Base-by-base conservation (phyloP, 1,140 invertebrate genomes). In the Onthophagus taurus region DNA sequence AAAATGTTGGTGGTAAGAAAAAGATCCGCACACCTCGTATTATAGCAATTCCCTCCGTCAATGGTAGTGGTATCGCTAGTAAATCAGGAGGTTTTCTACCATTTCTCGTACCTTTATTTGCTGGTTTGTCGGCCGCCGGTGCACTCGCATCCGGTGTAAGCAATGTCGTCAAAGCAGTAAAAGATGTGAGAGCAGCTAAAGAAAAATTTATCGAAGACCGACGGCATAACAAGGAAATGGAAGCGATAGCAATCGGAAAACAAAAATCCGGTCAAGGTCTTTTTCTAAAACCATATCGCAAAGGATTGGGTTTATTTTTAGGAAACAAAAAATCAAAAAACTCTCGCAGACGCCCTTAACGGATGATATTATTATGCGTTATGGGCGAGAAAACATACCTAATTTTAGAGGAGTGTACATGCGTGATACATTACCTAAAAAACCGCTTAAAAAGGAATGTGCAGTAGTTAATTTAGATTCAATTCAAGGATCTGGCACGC, bases 1-100 rank as follows among this genome's bases (percentile, higher is more conserved):
- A 49, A 45, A 30, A 44, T 20, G 42, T 34, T 8, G 46, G 42
- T 7, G 46, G 36, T 11, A 42, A 19, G 26, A 42, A 42, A 20
- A 47, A 41, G 14, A 45, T 53, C 13, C 24, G 36, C 34, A 24
- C 53, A n/a, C 60, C 58, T 13, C 50, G 61, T 37, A 33, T 61
- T 16, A 59, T 62, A 29, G 53, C 52, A 17, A 26, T 64, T 24
- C 53, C 60, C 1, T n/a, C n/a, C n/a, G n/a, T n/a, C n/a, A n/a
- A n/a, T n/a, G n/a, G n/a, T n/a, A n/a, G n/a, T n/a, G n/a, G n/a
- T n/a, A n/a, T n/a, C n/a, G n/a, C n/a, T n/a, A n/a, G n/a, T n/a
- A 66, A 62, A 59, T 49, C 48, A 36, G 61, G 63, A 20, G 58
- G 56, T 18, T 17, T 61, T 38, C 42, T 63, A 30, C 60, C 58